Conservation (phyloP, 2,888 invertebrate genomes). For the Trichopria drosophilae region DNA sequence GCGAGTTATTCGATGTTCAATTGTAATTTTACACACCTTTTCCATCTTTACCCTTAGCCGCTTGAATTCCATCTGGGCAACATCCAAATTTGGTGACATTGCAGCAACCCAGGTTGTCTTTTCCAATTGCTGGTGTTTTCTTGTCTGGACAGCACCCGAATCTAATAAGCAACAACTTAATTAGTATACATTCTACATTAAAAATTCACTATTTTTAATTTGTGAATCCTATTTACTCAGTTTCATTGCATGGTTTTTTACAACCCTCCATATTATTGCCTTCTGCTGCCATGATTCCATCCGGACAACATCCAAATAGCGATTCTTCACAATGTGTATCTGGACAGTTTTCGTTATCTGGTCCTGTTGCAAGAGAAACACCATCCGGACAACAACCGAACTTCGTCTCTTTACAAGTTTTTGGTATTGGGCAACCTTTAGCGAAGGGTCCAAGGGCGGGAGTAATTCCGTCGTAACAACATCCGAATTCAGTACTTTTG, state of each 20-base stretch:
- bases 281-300: constrained; percentile 74
- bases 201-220: not conserved
- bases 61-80: constrained; percentile 70
- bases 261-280: constrained; percentile 87
- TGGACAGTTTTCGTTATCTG: constrained; percentile 76
- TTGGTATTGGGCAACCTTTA: constrained; percentile 72
- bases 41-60: constrained; percentile 67
- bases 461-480: constrained; percentile 80
- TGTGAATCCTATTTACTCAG: constrained; percentile 58
- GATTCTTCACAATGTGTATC: constrained; percentile 72
- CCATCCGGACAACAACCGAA: constrained; percentile 84
- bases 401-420: constrained; percentile 75
- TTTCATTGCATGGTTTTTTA: constrained; percentile 64
- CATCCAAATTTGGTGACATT: constrained; percentile 66
- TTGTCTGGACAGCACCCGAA: constrained; percentile 63
- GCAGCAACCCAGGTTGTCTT: constrained; percentile 57
- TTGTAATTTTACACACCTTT: constrained; percentile 57
- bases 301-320: constrained; percentile 85
- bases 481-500: constrained; percentile 71
- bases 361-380: constrained; percentile 75
- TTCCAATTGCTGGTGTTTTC: constrained; percentile 56
- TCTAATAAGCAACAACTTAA: constrained; percentile 39
- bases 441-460: constrained; percentile 81
- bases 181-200: not conserved
- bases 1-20: constrained; percentile 68